Evolutionary conservation across 2,797 vertebrate species (phyloP).

Genomic region (Antrozous pallidus): DNA sequence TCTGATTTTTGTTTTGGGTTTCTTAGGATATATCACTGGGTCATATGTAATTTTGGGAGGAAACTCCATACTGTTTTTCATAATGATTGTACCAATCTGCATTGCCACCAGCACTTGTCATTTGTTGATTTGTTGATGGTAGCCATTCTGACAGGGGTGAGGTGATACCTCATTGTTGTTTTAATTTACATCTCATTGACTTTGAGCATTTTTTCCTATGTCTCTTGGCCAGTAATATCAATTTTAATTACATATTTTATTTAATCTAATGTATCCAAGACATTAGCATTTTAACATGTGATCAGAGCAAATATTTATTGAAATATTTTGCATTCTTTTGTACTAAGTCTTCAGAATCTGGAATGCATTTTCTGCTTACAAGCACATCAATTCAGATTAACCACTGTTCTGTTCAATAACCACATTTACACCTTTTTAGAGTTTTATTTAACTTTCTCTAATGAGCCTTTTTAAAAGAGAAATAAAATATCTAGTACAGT

Average conservation of each 20-base stretch:
- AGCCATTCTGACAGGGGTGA: too few species aligned
- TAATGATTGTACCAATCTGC: too few species aligned
- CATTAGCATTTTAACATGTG: background rate
- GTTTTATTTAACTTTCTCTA: background rate
- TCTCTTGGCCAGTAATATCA: background rate
- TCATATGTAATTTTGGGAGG: too few species aligned
- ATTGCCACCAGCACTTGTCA: too few species aligned
- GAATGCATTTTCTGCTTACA: background rate
- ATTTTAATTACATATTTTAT: background rate
- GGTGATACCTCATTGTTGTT: too few species aligned
- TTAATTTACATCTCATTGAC: too few species aligned
- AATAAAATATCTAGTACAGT: background rate
- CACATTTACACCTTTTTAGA: background rate
- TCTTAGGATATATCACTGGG: too few species aligned
- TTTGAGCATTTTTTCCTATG: too few species aligned
- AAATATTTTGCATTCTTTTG: background rate
- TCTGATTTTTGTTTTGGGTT: too few species aligned
- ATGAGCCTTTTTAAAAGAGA: background rate
- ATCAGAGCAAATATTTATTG: background rate
- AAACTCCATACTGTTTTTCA: too few species aligned
- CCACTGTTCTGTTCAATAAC: background rate
- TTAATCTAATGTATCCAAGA: background rate
- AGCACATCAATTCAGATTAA: constrained; percentile 4
- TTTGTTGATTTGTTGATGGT: too few species aligned
- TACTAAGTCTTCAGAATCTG: background rate